Conservation (phyloP, 2,113 vertebrate genomes). For the Zosterops japonicus region DNA sequence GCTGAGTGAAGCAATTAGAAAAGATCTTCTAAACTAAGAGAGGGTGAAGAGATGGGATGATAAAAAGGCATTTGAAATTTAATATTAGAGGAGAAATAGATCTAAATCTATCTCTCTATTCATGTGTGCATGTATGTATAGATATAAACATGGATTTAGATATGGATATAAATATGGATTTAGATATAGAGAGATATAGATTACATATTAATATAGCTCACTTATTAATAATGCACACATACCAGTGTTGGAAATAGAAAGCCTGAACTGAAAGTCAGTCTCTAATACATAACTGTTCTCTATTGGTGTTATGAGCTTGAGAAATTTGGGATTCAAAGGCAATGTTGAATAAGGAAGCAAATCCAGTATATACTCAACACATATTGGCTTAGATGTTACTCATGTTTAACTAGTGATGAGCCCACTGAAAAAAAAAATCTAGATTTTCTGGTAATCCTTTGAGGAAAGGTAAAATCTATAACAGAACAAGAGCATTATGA, state of each 20-base stretch:
- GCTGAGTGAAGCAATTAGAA: background rate
- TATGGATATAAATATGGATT: background rate
- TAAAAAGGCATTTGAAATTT: conserved; percentile 20
- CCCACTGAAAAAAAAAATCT: background rate
- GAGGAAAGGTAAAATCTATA: background rate
- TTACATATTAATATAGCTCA: background rate
- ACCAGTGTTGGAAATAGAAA: background rate
- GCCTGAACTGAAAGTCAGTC: background rate
- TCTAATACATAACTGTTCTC: background rate
- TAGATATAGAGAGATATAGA: background rate
- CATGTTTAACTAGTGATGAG: background rate
- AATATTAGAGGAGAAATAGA: background rate
- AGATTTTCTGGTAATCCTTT: background rate
- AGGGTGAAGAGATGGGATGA: background rate
- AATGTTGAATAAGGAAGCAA: background rate
- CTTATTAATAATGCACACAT: background rate
- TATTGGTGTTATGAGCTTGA: background rate
- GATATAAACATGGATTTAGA: background rate
- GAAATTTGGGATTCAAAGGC: background rate
- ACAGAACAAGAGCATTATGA: background rate
- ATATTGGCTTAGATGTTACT: background rate
- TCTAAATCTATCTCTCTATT: background rate
- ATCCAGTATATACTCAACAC: background rate
- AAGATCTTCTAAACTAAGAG: background rate
- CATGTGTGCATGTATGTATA: background rate